A percentile compares a stretch with the other conserved stretches of the same genome.
These are phyloP conservation scores for Rhodophaea formosa DNA, from an alignment of 2,888 invertebrate genomes.

Conservation along the genomic window DNA sequence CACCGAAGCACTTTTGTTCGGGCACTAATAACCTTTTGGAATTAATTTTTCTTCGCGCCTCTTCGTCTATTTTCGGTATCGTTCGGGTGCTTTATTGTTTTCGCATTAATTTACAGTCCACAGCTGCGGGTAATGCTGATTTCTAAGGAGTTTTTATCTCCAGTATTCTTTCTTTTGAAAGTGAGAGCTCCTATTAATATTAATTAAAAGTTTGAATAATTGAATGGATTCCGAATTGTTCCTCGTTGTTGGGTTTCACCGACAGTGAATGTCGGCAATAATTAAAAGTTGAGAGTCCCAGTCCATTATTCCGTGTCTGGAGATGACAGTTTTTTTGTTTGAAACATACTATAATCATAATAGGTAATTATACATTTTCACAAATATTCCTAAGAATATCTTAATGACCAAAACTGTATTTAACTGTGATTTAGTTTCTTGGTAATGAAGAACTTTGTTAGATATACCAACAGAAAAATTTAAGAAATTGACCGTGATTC, in stretches of 20 bases:
- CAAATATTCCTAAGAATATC: too few species aligned
- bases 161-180: slow-evolving; percentile 77
- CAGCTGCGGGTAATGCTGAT: slow-evolving; percentile 75
- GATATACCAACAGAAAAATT: too few species aligned
- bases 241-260: slow-evolving; percentile 66
- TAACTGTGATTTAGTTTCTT: too few species aligned
- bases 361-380: neutral
- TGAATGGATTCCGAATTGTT: slow-evolving; percentile 76
- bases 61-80: slow-evolving; percentile 65
- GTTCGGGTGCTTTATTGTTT: slow-evolving; percentile 71
- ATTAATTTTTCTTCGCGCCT: slow-evolving; percentile 67
- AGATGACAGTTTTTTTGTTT: slow-evolving; percentile 51
- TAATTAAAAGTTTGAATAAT: slow-evolving; percentile 81
- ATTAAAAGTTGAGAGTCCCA: slow-evolving; percentile 65
- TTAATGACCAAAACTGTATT: too few species aligned
- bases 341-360: neutral
- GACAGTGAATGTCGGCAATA: slow-evolving; percentile 68
- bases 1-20: slow-evolving; percentile 61
- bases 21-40: slow-evolving; percentile 72
- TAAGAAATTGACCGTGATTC: too few species aligned
- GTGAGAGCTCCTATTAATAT: slow-evolving; percentile 79
- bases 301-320: slow-evolving; percentile 66
- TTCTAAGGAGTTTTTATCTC: slow-evolving; percentile 79
- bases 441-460: too few species aligned
- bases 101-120: slow-evolving; percentile 78